Conservation (phyloP, 2,888 invertebrate species). For the Ochropleura leucogaster region DNA sequence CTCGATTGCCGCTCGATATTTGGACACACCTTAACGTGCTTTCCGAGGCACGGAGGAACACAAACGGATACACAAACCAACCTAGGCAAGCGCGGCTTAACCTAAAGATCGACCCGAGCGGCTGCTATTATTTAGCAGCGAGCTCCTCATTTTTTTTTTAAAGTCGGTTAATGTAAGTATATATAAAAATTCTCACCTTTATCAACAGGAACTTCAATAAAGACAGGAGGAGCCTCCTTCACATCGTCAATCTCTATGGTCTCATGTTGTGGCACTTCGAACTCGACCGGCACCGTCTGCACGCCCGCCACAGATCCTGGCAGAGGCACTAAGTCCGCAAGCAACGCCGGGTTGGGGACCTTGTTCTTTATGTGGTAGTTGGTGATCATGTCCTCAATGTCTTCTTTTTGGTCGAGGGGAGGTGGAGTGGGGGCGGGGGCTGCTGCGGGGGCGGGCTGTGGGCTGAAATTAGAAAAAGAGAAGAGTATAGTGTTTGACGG, state of each 20-base stretch:
- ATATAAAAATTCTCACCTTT: conserved; percentile 66
- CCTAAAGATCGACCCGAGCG: too few relatives aligned
- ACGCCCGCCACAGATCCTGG: not conserved
- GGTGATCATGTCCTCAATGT: conserved; percentile 83
- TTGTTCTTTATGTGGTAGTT: conserved; percentile 83
- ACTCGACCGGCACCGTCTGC: conserved; percentile 13
- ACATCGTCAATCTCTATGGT: conserved; percentile 34
- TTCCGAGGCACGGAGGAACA: too few relatives aligned
- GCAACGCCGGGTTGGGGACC: conserved; percentile 61
- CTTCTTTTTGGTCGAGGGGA: conserved; percentile 68
- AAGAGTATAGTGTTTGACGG: too few relatives aligned
- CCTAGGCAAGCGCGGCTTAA: too few relatives aligned
- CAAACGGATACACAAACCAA: too few relatives aligned
- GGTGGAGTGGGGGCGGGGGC: not conserved
- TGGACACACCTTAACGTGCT: too few relatives aligned
- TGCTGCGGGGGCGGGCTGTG: not conserved
- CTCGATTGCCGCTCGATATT: too few relatives aligned
- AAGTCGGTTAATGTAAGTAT: too few relatives aligned
- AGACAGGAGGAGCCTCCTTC: conserved; percentile 69
- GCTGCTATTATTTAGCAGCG: too few relatives aligned
- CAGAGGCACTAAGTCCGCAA: conserved; percentile 45
- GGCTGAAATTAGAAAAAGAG: conserved; percentile 12
- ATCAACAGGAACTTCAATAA: conserved; percentile 79
- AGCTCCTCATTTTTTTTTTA: too few relatives aligned
- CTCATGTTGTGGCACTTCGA: not conserved